Conservation (phyloP, 1,140 invertebrate species). For the Ceratitis capitata region DNA sequence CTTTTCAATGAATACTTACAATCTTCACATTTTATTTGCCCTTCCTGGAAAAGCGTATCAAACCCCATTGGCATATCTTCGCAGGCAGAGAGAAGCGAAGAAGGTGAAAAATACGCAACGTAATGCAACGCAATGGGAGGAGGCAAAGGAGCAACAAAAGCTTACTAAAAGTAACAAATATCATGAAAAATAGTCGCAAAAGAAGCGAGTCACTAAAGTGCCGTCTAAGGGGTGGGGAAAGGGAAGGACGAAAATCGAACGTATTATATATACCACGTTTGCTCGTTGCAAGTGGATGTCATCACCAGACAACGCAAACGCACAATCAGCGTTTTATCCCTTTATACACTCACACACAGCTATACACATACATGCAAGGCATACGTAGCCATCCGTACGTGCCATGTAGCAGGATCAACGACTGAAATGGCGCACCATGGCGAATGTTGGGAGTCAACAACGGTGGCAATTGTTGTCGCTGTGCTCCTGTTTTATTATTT, state of each 20-base stretch:
- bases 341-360: no score
- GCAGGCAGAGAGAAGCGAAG: neutral
- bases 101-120: no score
- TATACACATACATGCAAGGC: no score
- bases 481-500: no score
- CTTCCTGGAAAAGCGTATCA: neutral
- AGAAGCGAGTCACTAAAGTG: conserved; percentile 3
- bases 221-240: neutral
- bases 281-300: neutral
- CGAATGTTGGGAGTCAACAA: neutral
- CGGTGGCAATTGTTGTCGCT: conserved; percentile 9
- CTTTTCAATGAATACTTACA: neutral
- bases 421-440: neutral
- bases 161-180: neutral
- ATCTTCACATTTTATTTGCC: neutral
- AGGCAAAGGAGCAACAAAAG: neutral
- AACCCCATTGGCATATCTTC: neutral
- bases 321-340: conserved; percentile 8
- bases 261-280: neutral
- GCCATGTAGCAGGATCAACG: neutral
- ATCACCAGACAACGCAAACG: conserved; percentile 7
- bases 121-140: no score
- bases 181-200: neutral
- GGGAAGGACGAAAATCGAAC: neutral
- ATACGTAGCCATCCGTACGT: no score